Evolutionary conservation across 1,140 invertebrate species (phyloP).

Genomic region (Meloidogyne exigua): DNA sequence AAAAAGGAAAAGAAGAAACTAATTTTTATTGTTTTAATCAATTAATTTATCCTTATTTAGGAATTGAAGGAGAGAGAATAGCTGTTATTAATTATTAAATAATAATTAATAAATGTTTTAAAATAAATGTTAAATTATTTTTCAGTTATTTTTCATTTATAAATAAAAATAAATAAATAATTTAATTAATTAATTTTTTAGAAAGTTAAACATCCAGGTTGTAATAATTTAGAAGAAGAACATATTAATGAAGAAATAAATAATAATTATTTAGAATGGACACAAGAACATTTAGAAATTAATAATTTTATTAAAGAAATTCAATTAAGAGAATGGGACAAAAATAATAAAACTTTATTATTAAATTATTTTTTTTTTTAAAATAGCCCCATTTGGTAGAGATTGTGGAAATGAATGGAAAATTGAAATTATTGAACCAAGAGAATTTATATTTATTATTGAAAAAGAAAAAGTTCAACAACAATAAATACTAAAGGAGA

Average conservation of each 20-base stretch:
- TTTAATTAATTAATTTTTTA: too few species aligned
- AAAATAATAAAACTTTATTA: slow-evolving; percentile 2
- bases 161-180: too few species aligned
- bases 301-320: neutral
- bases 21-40: neutral
- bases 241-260: neutral
- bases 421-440: slow-evolving; percentile 20
- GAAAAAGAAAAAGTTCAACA: neutral
- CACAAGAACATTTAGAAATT: slow-evolving; percentile 10
- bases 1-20: neutral
- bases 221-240: neutral
- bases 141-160: too few species aligned
- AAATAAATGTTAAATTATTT: too few species aligned
- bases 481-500: neutral
- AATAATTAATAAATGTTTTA: too few species aligned
- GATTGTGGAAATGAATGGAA: slow-evolving; percentile 4
- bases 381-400: neutral
- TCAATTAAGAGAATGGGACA: neutral
- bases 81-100: too few species aligned
- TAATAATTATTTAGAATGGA: too few species aligned
- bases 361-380: slow-evolving; percentile 16
- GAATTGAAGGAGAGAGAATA: neutral
- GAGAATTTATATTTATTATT: neutral
- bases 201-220: slow-evolving; percentile 2
- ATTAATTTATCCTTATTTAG: slow-evolving; percentile 17